Evolutionary conservation across 2,888 invertebrate species (phyloP).

Genomic region (Rugalucina vietnamica): DNA sequence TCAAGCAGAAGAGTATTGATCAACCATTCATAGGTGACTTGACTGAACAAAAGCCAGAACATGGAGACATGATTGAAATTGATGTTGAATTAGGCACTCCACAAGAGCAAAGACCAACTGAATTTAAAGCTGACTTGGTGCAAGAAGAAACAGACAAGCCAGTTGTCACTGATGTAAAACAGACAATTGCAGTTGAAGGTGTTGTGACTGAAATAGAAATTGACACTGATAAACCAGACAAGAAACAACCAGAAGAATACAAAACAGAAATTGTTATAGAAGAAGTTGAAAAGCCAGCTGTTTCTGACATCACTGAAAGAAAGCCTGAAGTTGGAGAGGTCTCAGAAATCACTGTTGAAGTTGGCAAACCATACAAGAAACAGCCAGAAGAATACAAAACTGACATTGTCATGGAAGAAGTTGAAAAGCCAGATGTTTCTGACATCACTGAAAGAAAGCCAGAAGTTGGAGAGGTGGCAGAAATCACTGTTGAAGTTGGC

Average conservation of each 20-base stretch:
- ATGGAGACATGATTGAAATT: slow-evolving; percentile 45
- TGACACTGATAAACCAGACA: slow-evolving; percentile 43
- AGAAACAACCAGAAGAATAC: slow-evolving; percentile 48
- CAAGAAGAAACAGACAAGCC: slow-evolving; percentile 37
- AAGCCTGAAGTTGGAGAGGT: slow-evolving; percentile 31
- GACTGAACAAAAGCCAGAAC: slow-evolving; percentile 35
- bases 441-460: slow-evolving; percentile 42
- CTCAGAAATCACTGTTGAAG: slow-evolving; percentile 34
- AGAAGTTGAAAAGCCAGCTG: background rate
- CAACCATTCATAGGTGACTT: slow-evolving; percentile 40
- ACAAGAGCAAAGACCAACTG: slow-evolving; percentile 20
- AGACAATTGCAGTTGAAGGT: slow-evolving; percentile 30
- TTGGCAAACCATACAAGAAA: slow-evolving; percentile 23
- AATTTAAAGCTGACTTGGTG: background rate
- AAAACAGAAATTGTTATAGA: slow-evolving; percentile 42
- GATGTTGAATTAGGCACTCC: slow-evolving; percentile 47
- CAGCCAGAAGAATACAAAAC: slow-evolving; percentile 52
- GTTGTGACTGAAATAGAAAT: slow-evolving; percentile 36
- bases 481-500: slow-evolving; percentile 30
- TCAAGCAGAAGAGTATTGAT: slow-evolving; percentile 41
- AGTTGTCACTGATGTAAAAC: slow-evolving; percentile 35
- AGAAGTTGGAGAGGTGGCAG: slow-evolving; percentile 27
- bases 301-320: slow-evolving; percentile 39
- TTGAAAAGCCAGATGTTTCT: slow-evolving; percentile 43
- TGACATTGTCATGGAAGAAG: slow-evolving; percentile 42